Base-by-base conservation (phyloP, 2,888 invertebrate species). In the Laspeyria flexula region DNA sequence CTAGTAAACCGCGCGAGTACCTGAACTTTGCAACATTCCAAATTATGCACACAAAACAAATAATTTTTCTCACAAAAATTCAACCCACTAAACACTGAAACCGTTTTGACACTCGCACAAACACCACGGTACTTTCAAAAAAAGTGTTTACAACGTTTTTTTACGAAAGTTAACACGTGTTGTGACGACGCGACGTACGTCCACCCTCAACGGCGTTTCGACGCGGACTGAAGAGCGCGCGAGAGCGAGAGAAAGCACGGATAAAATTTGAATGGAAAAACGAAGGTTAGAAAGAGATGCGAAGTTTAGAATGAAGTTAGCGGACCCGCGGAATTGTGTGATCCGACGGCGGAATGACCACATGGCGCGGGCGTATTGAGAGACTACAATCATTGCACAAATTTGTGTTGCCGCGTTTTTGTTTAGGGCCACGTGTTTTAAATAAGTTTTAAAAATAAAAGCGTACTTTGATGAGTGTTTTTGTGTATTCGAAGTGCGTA, bases 261-360 rank as follows among this genome's bases (percentile, higher is more conserved):
- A 75, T 65, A 63, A 60, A 58, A 75, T 77, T 79, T 77, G 76
- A 73, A 76, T 77, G 69, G 62, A 65, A 63, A 60, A 44, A 47
- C 45, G 27, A 56, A 51, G 33, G 85, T 60, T 62, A 13, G 79
- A 88, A 49, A 70, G 78, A 72, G 88, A 88, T 34, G 53, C 60
- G 15, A 43, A 35, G 59, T 72, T 52, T 45, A 49, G 60, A 62
- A 74, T 81, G 83, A 87, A 88, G 86, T 84, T 86, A 81, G 86
- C 80, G 75, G 77, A 71, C 70, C 65, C 73, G 51, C 58, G 61
- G 42, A 50, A 57, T 71, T 65, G 71, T 65, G 68, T 81, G 83
- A 79, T n/a, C 81, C 81, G 82, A n/a, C n/a, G n/a, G n/a, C n/a
- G 80, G 81, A 86, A 83, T 89, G 89, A 90, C 88, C 90, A 91